Evolutionary conservation across 2,888 invertebrate genomes (phyloP).

Genomic region (Odontocerum albicorne): DNA sequence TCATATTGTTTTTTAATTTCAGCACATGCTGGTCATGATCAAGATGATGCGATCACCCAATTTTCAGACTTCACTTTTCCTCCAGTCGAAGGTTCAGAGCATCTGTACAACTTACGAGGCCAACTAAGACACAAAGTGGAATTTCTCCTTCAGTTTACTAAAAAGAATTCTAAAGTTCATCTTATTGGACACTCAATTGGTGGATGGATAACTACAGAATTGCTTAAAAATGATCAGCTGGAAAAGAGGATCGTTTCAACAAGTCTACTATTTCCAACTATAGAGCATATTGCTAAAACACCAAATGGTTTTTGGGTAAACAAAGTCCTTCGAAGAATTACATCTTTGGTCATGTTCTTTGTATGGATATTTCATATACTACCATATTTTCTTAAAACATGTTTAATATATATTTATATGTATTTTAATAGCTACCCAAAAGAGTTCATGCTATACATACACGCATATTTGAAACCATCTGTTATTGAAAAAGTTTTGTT

Average conservation of each 20-base stretch:
- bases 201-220: conserved; percentile 76
- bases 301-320: conserved; percentile 74
- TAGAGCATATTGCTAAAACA: conserved; percentile 79
- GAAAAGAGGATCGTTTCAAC: conserved; percentile 60
- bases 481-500: conserved; percentile 66
- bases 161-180: conserved; percentile 71
- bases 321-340: conserved; percentile 54
- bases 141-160: conserved; percentile 74
- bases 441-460: conserved; percentile 49
- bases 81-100: conserved; percentile 53
- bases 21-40: conserved; percentile 7
- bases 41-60: not conserved
- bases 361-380: conserved; percentile 55
- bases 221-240: conserved; percentile 63
- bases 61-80: not conserved
- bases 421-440: conserved; percentile 50
- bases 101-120: conserved; percentile 72
- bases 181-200: conserved; percentile 92
- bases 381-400: conserved; percentile 55
- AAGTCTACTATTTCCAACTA: conserved; percentile 83
- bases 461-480: conserved; percentile 59
- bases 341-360: conserved; percentile 43
- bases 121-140: conserved; percentile 79
- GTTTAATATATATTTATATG: conserved; percentile 60
- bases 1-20: not conserved